Evolutionary conservation across 2,888 invertebrate genomes (phyloP).

Genomic region (Netelia melanura): DNA sequence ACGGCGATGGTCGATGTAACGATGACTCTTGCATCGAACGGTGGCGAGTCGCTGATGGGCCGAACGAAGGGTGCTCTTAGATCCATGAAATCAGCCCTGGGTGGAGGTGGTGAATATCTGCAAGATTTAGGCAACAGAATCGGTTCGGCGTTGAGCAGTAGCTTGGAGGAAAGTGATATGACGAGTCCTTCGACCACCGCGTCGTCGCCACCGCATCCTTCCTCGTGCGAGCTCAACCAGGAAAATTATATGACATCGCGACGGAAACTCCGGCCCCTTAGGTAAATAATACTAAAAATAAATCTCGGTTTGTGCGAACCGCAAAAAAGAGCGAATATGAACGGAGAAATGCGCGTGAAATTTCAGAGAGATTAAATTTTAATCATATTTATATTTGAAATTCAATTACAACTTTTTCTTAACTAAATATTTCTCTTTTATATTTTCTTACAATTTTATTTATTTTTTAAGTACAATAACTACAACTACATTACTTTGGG

Average conservation of each 20-base stretch:
- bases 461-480: too few species aligned
- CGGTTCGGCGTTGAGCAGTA: conserved; percentile 82
- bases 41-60: conserved; percentile 80
- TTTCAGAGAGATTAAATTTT: too few species aligned
- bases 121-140: conserved; percentile 82
- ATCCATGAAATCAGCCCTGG: conserved; percentile 82
- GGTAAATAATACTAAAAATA: conserved; percentile 69
- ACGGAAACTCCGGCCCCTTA: conserved; percentile 78
- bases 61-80: conserved; percentile 82
- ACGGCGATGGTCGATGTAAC: conserved; percentile 80
- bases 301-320: too few species aligned
- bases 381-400: too few species aligned
- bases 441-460: too few species aligned
- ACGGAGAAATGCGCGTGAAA: too few species aligned
- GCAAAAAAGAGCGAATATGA: too few species aligned
- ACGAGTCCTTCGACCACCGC: conserved; percentile 78
- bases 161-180: conserved; percentile 82
- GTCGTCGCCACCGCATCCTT: conserved; percentile 74
- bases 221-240: conserved; percentile 71
- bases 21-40: conserved; percentile 75
- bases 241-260: conserved; percentile 72
- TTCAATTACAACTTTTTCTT: too few species aligned
- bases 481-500: too few species aligned
- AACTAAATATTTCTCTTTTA: too few species aligned
- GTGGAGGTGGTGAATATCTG: conserved; percentile 83